Evolutionary conservation across 2,888 invertebrate genomes (phyloP).

Genomic region (Tipula lateralis): DNA sequence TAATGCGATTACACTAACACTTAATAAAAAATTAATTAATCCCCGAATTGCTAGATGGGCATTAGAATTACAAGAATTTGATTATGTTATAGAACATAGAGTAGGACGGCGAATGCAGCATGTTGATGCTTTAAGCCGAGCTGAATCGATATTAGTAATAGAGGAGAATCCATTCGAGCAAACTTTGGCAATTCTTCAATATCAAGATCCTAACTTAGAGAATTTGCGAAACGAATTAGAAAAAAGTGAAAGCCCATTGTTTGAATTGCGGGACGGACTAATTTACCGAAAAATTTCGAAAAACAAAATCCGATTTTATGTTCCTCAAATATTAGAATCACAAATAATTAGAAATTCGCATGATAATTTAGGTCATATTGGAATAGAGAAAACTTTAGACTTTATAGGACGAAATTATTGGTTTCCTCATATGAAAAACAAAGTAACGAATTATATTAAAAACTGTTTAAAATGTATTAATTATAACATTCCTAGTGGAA

Average conservation of each 20-base stretch:
- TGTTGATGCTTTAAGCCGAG: background rate
- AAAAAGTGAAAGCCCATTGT: conserved; percentile 31
- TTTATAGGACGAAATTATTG: conserved; percentile 39
- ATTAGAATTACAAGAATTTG: too few relatives aligned
- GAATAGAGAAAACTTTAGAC: conserved; percentile 39
- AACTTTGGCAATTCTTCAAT: too few relatives aligned
- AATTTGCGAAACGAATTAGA: conserved; percentile 33
- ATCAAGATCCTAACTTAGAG: too few relatives aligned
- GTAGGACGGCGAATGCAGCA: too few relatives aligned
- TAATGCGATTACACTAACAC: background rate
- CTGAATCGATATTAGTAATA: background rate
- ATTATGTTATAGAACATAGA: too few relatives aligned
- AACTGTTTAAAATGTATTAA: conserved; percentile 34
- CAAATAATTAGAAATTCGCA: conserved; percentile 37
- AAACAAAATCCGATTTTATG: conserved; percentile 34
- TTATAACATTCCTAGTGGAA: conserved; percentile 30
- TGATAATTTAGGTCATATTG: conserved; percentile 40
- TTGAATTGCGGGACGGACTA: conserved; percentile 35
- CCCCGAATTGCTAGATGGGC: too few relatives aligned
- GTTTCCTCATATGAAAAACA: conserved; percentile 39
- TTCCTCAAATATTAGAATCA: conserved; percentile 37
- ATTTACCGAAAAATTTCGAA: conserved; percentile 32
- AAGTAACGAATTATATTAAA: conserved; percentile 34
- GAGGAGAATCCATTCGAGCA: too few relatives aligned
- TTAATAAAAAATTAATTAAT: too few relatives aligned